Evolutionary conservation across 2,888 invertebrate species (phyloP).

Genomic region (Hydrotaea cyrtoneurina): DNA sequence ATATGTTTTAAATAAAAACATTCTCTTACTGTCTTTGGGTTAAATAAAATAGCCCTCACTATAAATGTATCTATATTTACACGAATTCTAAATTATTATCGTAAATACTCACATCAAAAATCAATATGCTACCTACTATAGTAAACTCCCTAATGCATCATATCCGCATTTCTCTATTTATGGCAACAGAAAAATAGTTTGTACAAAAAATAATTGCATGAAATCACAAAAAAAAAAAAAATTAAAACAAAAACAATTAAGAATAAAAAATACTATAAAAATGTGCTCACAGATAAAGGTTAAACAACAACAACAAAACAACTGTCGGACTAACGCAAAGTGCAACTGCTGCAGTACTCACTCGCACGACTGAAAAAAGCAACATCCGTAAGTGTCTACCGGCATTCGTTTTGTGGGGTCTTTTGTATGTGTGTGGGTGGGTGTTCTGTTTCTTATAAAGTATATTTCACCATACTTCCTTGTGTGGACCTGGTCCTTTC

Average conservation of each 20-base stretch:
- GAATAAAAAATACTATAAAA: conserved; percentile 11
- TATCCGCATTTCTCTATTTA: too few species aligned
- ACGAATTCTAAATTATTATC: too few species aligned
- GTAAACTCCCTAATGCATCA: too few species aligned
- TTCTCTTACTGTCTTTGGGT: too few species aligned
- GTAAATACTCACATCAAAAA: too few species aligned
- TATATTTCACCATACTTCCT: not conserved
- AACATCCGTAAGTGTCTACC: not conserved
- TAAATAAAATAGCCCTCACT: too few species aligned
- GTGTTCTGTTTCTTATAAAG: not conserved
- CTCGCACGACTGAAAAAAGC: not conserved
- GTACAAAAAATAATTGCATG: conserved; percentile 9
- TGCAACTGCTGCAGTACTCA: not conserved
- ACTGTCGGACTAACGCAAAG: not conserved
- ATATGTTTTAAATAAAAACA: too few species aligned
- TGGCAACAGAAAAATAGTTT: too few species aligned
- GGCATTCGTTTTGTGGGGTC: not conserved
- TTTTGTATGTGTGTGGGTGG: not conserved
- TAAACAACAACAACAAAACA: not conserved
- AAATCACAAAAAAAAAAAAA: not conserved
- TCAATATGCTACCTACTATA: too few species aligned
- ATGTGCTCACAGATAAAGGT: conserved; percentile 4
- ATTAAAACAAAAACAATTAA: conserved; percentile 16
- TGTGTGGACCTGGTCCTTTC: not conserved
- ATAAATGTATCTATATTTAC: too few species aligned